Conservation (phyloP, 2,797 vertebrate species). For the Galagoides demidoff region DNA sequence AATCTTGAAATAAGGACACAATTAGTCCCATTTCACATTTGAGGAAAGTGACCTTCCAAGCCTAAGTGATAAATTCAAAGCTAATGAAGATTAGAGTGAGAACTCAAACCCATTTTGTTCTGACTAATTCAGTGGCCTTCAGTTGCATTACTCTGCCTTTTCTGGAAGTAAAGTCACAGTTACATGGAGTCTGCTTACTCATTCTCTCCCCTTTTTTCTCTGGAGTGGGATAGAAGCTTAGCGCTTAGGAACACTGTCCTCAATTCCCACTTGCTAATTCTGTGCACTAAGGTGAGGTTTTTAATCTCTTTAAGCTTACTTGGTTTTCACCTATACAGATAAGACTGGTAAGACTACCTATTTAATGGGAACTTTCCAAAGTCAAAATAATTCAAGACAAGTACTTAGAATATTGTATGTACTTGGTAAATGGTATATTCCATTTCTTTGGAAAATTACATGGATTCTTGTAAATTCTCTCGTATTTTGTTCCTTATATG, state of each 20-base stretch:
- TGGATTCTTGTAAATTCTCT: background rate
- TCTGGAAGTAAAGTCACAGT: background rate
- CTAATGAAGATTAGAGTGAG: background rate
- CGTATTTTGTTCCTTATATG: background rate
- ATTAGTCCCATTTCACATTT: background rate
- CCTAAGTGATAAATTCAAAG: slow-evolving; percentile 21
- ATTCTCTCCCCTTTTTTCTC: background rate
- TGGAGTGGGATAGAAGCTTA: rapidly evolving
- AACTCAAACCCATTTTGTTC: background rate
- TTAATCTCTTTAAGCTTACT: background rate
- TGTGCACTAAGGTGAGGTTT: background rate
- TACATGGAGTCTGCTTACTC: background rate
- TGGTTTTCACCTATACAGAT: background rate
- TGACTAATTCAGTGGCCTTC: background rate
- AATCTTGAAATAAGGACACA: background rate
- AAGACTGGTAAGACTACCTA: background rate
- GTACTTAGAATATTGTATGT: background rate
- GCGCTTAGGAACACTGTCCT: background rate
- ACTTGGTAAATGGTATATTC: background rate
- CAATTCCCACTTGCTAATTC: background rate
- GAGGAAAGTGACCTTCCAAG: background rate
- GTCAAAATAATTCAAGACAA: background rate
- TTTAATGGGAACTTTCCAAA: background rate
- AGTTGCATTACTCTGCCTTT: background rate
- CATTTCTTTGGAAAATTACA: background rate